Base-by-base conservation (phyloP, 2,888 invertebrate species). In the Platypus cylindrus region DNA sequence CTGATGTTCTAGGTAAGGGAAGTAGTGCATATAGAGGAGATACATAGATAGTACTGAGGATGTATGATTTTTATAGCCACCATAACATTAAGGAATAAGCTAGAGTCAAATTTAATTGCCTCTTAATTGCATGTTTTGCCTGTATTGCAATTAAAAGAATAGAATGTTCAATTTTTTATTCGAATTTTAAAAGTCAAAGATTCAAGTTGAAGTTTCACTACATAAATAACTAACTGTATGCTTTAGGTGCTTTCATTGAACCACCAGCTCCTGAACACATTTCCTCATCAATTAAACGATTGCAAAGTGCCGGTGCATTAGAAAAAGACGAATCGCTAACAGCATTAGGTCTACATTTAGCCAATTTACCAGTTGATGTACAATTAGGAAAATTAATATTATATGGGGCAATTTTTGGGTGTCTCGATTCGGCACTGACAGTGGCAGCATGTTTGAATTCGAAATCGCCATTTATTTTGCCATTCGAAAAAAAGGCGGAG, bases 301-400 rank as follows among this genome's bases (percentile, higher is more conserved):
- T 87, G 0, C 75, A 80, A 54, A 74, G 81, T 54, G 75, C 83
- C 0, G 85, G 84, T 3, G 90, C 91, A 0, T 59, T 93, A 33
- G 86, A 90, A 64, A 68, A 71, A 33, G 65, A 68, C 0, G 75
- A 73, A 45, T 70, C 74, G 41, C 65, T 93, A 34, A 93, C 91
- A 0, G 78, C 90, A 1, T 61, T 93, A 4, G 93, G 93, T 0
- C 78, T 80, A 44, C 89, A 93, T 59, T 65, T 94, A 32, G 81
- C 90, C 0, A 78, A 84, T 0, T 59, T 95, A 36, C 94, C 94
- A 0, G 83, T 95, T 0, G 93, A 94, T 54, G 84, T 84, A 3
- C 70, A 86, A 47, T 81, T 91, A 48, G 91, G 90, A n/a, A 90
- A 94, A 55, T 69, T 94, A 44, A 82, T 95, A 68, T 60, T 95